A percentile compares a stretch with the other conserved stretches of the same genome.
Conservation (phyloP, 30 jellyfish, hydroid and myxozoan genomes). For the Morbakka virulenta region DNA sequence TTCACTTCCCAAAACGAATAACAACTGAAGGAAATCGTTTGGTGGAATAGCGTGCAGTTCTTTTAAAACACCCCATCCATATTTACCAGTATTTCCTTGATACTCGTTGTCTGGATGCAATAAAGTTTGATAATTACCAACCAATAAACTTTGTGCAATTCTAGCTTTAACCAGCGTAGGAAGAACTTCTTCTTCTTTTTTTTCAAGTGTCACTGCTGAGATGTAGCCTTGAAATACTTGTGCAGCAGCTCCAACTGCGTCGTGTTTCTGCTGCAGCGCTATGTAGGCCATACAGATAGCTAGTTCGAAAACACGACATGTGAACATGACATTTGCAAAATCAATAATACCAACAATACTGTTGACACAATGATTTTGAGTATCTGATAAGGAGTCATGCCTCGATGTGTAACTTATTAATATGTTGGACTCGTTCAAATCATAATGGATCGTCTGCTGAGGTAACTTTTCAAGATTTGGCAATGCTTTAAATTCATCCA, state of each 20-base stretch:
- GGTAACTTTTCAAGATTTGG: constrained; percentile 35
- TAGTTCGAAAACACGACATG: constrained; percentile 49
- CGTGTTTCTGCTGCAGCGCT: constrained; percentile 14
- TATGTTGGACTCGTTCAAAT: constrained; percentile 26
- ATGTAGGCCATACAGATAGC: constrained; percentile 44
- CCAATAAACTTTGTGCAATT: constrained; percentile 7
- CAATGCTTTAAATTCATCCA: constrained; percentile 11
- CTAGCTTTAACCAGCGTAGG: constrained; percentile 21
- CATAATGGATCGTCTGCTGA: constrained; percentile 18
- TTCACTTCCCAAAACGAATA: no score
- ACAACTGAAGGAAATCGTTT: no score
- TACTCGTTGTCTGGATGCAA: constrained; percentile 26
- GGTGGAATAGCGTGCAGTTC: constrained; percentile 7
- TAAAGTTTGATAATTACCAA: constrained; percentile 25
- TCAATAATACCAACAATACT: constrained; percentile 31
- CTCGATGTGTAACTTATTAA: no score
- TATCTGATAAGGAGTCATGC: no score
- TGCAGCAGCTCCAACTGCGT: constrained; percentile 11
- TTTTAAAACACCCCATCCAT: constrained; percentile 35
- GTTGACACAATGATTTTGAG: background rate
- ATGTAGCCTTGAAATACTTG: constrained; percentile 18
- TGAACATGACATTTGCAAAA: constrained; percentile 40
- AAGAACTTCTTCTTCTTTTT: constrained; percentile 4
- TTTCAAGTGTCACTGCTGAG: constrained; percentile 7
- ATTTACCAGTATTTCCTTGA: background rate